phyloP scores from a whole-genome alignment of 2,888 invertebrate species.

The Priocnemis perturbator region DNA sequence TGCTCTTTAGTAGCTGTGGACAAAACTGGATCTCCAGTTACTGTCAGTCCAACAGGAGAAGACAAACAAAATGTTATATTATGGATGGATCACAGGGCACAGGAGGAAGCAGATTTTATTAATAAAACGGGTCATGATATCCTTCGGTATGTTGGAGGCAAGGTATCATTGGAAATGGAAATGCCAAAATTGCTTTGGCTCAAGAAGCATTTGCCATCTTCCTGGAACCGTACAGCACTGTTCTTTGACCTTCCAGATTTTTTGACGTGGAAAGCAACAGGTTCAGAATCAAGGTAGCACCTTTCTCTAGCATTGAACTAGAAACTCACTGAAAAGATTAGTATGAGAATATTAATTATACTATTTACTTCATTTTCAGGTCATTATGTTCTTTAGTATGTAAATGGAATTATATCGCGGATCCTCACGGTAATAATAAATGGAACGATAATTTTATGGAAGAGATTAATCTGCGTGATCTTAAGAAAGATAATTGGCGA shows the following conservation, averaged over 20 bases:
- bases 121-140: slow-evolving; percentile 86
- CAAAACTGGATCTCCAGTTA: slow-evolving; percentile 81
- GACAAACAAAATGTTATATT: slow-evolving; percentile 89
- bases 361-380: slow-evolving; percentile 74
- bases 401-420: slow-evolving; percentile 93
- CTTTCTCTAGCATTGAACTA: not conserved
- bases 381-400: slow-evolving; percentile 95
- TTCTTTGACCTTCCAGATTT: slow-evolving; percentile 96
- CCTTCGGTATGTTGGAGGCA: slow-evolving; percentile 91
- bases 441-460: slow-evolving; percentile 87
- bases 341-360: slow-evolving; percentile 6
- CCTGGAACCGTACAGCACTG: slow-evolving; percentile 84
- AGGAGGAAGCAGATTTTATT: slow-evolving; percentile 86
- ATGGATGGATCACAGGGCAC: slow-evolving; percentile 96
- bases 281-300: slow-evolving; percentile 80
- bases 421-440: slow-evolving; percentile 77
- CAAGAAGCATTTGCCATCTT: slow-evolving; percentile 82
- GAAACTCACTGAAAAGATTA: not conserved
- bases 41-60: slow-evolving; percentile 82
- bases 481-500: slow-evolving; percentile 72
- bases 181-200: slow-evolving; percentile 96
- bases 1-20: slow-evolving; percentile 93
- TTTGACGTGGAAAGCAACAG: slow-evolving; percentile 94
- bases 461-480: slow-evolving; percentile 85
- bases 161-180: slow-evolving; percentile 97